A percentile compares a stretch with the other conserved stretches of the same genome.
Evolutionary conservation across 2,888 invertebrate species (phyloP).

Genomic region (Apamea anceps): DNA sequence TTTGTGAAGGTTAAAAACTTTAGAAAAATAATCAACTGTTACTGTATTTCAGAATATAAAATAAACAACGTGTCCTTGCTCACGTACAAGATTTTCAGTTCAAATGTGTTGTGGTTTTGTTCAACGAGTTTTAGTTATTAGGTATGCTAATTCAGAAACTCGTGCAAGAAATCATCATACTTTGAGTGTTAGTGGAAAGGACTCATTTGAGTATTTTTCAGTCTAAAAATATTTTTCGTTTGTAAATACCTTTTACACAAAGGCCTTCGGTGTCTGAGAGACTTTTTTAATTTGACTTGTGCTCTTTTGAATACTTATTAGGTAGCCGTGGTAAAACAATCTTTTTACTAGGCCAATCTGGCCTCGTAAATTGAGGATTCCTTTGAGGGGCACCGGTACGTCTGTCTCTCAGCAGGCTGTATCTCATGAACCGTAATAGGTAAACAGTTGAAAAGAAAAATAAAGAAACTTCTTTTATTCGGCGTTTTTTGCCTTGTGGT

Average conservation of each 20-base stretch:
- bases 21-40: neutral
- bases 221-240: neutral
- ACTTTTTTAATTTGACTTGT: neutral
- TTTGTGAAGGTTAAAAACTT: neutral
- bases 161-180: neutral
- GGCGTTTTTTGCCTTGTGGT: too few species aligned
- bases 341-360: neutral
- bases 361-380: neutral
- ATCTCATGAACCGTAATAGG: too few species aligned
- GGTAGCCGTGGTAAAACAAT: neutral
- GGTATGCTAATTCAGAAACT: slow-evolving; percentile 12
- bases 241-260: neutral
- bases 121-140: neutral
- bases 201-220: neutral
- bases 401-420: too few species aligned
- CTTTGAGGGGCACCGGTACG: too few species aligned
- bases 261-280: too few species aligned
- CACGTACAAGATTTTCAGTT: slow-evolving; percentile 3
- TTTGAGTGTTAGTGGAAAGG: neutral
- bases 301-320: too few species aligned
- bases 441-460: too few species aligned
- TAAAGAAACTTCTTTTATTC: too few species aligned
- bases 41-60: slow-evolving; percentile 3
- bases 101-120: slow-evolving; percentile 4
- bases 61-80: slow-evolving; percentile 21